phyloP scores from a whole-genome alignment of 2,113 vertebrate genomes.

The Morone saxatilis region DNA sequence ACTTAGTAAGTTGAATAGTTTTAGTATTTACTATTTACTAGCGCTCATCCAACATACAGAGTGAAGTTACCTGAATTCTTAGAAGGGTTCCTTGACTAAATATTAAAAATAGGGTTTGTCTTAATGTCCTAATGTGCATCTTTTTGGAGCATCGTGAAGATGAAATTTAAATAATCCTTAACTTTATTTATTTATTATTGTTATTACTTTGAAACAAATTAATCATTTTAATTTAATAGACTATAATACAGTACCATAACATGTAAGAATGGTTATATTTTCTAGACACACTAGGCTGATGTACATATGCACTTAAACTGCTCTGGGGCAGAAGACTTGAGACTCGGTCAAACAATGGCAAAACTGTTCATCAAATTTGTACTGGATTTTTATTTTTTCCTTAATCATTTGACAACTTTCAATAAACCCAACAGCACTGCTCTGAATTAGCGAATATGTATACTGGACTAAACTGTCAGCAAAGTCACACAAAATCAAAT shows the following conservation, averaged over 20 bases:
- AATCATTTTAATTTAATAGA: not conserved
- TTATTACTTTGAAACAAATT: not conserved
- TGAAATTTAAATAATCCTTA: no score
- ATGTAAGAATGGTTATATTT: conserved; percentile 4
- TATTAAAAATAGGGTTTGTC: not conserved
- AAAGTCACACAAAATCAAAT: conserved; percentile 84
- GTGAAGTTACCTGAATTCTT: not conserved
- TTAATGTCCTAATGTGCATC: not conserved
- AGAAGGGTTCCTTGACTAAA: not conserved
- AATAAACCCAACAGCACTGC: conserved; percentile 81
- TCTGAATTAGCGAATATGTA: conserved; percentile 80
- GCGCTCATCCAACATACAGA: not conserved
- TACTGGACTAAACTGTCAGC: conserved; percentile 81
- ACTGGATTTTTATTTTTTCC: conserved; percentile 80
- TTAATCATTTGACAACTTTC: conserved; percentile 80
- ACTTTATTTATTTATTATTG: no score
- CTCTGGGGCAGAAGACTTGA: not conserved
- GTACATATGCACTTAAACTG: no score
- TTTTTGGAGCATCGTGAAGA: not conserved
- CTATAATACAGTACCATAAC: not conserved
- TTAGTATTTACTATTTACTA: not conserved
- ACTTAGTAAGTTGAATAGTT: not conserved
- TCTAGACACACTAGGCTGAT: not conserved
- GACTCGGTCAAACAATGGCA: conserved; percentile 14
- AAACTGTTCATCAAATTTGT: conserved; percentile 37